These are phyloP conservation scores for Semaprochilodus insignis DNA, from an alignment of 2,797 vertebrate species.

Conservation along the genomic window DNA sequence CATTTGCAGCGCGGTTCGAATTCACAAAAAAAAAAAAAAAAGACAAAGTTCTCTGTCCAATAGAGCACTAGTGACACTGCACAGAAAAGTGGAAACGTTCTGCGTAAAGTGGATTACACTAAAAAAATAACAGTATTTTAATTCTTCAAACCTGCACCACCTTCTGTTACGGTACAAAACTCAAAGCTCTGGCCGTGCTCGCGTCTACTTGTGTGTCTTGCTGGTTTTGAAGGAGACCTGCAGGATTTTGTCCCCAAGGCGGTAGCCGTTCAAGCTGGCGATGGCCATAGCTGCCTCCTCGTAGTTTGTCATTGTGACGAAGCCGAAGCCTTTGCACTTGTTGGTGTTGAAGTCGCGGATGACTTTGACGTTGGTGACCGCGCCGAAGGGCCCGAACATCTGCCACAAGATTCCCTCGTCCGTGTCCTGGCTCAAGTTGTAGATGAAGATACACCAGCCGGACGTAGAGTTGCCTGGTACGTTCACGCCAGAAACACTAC, in stretches of 20 bases:
- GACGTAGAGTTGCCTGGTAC: slow-evolving; percentile 89
- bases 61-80: slow-evolving; percentile 86
- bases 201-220: slow-evolving; percentile 97
- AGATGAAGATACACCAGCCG: slow-evolving; percentile 99
- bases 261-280: slow-evolving; percentile 97
- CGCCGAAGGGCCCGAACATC: slow-evolving; percentile 98
- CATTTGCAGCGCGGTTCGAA: slow-evolving; percentile 83
- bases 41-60: slow-evolving; percentile 73
- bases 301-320: slow-evolving; percentile 99
- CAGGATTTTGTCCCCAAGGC: slow-evolving; percentile 98
- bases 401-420: slow-evolving; percentile 99
- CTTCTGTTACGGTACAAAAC: slow-evolving; percentile 63
- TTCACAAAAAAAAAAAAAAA: slow-evolving; percentile 64
- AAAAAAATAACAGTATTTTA: slow-evolving; percentile 62
- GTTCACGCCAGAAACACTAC: slow-evolving; percentile 89
- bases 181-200: slow-evolving; percentile 39
- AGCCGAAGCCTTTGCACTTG: slow-evolving; percentile 99
- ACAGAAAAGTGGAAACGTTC: slow-evolving; percentile 82
- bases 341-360: slow-evolving; percentile 99
- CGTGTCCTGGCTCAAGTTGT: slow-evolving; percentile 97
- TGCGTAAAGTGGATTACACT: slow-evolving; percentile 88
- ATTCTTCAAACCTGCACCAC: slow-evolving; percentile 65
- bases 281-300: slow-evolving; percentile 99
- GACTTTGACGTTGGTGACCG: slow-evolving; percentile 98
- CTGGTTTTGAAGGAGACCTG: slow-evolving; percentile 99